phyloP scores from a whole-genome alignment of 2,797 vertebrate genomes.

The Coregonus sp. region DNA sequence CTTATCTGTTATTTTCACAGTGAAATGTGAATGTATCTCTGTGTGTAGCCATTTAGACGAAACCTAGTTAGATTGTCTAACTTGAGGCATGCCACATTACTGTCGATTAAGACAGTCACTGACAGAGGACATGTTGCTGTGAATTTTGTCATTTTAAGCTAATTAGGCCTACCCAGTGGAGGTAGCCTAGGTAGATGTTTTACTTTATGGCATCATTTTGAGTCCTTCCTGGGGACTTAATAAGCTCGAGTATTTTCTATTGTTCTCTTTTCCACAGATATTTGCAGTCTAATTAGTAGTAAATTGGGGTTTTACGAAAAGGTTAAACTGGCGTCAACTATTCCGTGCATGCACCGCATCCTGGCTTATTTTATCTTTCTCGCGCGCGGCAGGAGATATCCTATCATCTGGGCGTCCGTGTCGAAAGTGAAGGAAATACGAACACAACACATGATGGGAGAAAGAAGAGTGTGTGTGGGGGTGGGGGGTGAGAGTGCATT shows the following conservation, averaged over 20 bases:
- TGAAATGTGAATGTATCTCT: not conserved
- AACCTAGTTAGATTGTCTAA: not conserved
- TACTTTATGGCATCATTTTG: too few species aligned
- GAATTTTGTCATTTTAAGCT: too few species aligned
- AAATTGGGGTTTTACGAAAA: slow-evolving; percentile 55
- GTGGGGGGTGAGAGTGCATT: not conserved
- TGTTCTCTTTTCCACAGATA: slow-evolving; percentile 57
- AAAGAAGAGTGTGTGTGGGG: slow-evolving; percentile 14
- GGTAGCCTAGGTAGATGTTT: too few species aligned
- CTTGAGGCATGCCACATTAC: not conserved
- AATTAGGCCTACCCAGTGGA: too few species aligned
- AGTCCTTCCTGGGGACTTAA: slow-evolving; percentile 33
- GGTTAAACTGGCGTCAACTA: slow-evolving; percentile 61
- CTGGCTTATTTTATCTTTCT: slow-evolving; percentile 51
- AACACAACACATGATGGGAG: slow-evolving; percentile 2
- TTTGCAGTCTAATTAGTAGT: slow-evolving; percentile 55
- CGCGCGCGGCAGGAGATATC: slow-evolving; percentile 61
- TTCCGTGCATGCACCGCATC: slow-evolving; percentile 50
- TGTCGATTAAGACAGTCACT: not conserved
- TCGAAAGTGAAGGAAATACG: slow-evolving; percentile 22
- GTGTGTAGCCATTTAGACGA: not conserved
- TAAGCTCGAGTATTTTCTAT: slow-evolving; percentile 44
- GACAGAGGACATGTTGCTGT: too few species aligned
- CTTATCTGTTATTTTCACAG: not conserved
- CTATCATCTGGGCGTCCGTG: slow-evolving; percentile 46